Base-by-base conservation (phyloP, 2,797 vertebrate genomes). In the Helostoma temminkii region DNA sequence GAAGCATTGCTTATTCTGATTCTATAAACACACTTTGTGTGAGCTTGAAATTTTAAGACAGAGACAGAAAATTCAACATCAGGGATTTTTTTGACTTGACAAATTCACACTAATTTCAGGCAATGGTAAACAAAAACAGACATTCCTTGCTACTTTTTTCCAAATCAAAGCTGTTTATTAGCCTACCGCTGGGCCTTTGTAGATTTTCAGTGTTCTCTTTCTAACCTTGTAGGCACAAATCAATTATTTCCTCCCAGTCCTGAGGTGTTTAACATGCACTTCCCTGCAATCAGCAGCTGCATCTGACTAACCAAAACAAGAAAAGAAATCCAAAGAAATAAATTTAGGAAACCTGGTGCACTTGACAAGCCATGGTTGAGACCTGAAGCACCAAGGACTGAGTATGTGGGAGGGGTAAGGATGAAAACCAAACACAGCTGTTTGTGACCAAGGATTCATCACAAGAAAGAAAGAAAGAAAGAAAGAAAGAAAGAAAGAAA, bases 141-240 rank as follows among this genome's bases (percentile, higher is more conserved):
- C 22, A 21, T 39, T 58, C 28, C 36, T 59, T 41, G 25, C 41
- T 2, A n/a, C 32, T 48, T 75, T 55, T 37, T 37, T 9, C 19
- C 8, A 36, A 79, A 74, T 63, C 47, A 60, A 28, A 61, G 42
- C 9, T 12, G 5, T 52, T 78, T 87, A 86, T 76, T 84, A 80
- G 78, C 55, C 63, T 28, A 76, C 70, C 21, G 52, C 82, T 83
- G 71, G 5, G 59, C 49, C 39, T 58, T 47, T 60, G 55, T 70
- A 64, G 71, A 69, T 78, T 84, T 83, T 68, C 49, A 66, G 68
- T 74, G 68, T 74, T 66, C 49, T 71, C 53, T 52, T 57, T 58
- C 70, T 71, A 79, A 82, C 75, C 77, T 85, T 67, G 69, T 68
- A 64, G 76, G 66, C 54, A 82, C 82, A 86, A 88, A 88, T 85